Base-by-base conservation (phyloP, 2,113 vertebrate species). In the Ceuthmochares aereus region DNA sequence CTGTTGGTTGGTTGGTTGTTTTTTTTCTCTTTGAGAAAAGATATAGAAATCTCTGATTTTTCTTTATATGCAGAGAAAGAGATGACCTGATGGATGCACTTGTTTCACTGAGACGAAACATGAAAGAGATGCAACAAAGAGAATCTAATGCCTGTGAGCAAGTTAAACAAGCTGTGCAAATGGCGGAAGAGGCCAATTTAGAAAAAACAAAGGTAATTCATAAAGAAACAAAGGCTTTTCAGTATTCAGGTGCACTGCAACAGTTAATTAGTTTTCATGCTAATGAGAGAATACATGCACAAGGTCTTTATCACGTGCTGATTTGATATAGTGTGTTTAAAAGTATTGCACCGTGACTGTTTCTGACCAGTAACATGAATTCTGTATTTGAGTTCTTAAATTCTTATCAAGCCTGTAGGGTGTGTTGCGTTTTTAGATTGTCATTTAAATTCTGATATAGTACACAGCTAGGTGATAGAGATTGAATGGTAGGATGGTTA, bases 121-220 rank as follows among this genome's bases (percentile, higher is more conserved):
- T 99, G 85, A 97, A 97, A 72, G 98, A 99, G 58, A 96, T 97
- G 19, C 98, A 99, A 75, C 97, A 98, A 85, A 98, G 98, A 92
- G 99, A 99, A 97, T 98, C 98, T 90, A 97, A 97, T 19, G 98
- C 99, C 26, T 99, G 98, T 91, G 98, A 99, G 56, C 99, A 99
- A 97, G 98, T 99, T 92, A 99, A 99, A 91, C 98, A 98, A 45
- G 99, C 98, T 12, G 97, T 99, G 89, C 98, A 98, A 91, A 98
- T 99, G 98, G 98, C 98, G 2, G 99, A 99, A 95, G 99, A 99
- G 90, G 99, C 99, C 70, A 98, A 98, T 86, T 98, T 99, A 42
- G 98, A 99, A 86, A 99, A 98, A 98, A 98, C 98, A 49, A 74
- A 98, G 98, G 99, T 98, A 98, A 94, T 90, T 59, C 9, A 27